Evolutionary conservation across 1,140 invertebrate species (phyloP), one percentile per base, ranked within the genome.

Genomic region (Drosophila watanabei): DNA sequence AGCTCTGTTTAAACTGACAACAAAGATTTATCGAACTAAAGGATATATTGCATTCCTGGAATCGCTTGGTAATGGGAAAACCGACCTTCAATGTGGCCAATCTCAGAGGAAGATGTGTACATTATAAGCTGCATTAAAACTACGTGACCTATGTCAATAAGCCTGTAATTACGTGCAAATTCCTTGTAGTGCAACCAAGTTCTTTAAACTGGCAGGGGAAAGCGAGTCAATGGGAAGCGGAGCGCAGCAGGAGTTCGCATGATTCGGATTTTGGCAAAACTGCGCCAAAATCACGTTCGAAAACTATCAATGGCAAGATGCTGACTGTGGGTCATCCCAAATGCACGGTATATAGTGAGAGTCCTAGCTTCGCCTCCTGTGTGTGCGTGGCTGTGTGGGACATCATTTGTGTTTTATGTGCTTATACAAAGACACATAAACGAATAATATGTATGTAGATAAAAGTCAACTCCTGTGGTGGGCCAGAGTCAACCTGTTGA

Each of bases 221-320:
- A 58, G 43, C 35, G 10, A 41, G 18, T 49, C 49, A 24, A 32
- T 43, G 70, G 56, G 30, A 60, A 37, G 43, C 51, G 71, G 60
- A 43, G 49, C 81, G 45, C 88, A 84, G 89, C 84, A 88, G 80
- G 88, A 88, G 79, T n/a, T 32, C 57, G 43, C 43, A 64, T 54
- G 77, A 62, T 65, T 58, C 70, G 49, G 41, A 79, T 87, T 77
- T 82, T 75, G 79, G 56, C 69, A 82, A 83, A 92, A 92, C 79
- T 82, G 76, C 80, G 91, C 83, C 80, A 92, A 92, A 89, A 92
- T 92, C 91, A 92, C 91, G 91, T 92, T 79, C 87, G 63, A 63
- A 56, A 88, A 80, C 80, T 89, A 89, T 92, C 91, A 92, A 92
- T 92, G 84, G 68, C 65, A 83, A 75, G 78, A 70, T 52, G 72